Conservation (phyloP, 2,888 invertebrate species). For the Mallateleia sp. region DNA sequence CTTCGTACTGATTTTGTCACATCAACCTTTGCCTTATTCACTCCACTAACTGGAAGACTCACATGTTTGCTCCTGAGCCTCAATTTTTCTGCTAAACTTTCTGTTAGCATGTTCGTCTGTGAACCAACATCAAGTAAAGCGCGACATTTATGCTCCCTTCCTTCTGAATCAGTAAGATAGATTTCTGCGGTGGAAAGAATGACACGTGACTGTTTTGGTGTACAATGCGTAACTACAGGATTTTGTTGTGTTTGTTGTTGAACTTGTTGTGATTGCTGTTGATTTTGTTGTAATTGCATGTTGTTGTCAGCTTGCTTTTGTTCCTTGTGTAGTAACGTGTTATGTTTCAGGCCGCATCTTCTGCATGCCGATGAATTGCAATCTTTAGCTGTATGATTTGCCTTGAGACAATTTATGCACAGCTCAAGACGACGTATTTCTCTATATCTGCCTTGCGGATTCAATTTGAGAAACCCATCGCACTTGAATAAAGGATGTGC, state of each 20-base stretch:
- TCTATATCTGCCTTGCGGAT: background rate
- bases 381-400: background rate
- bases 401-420: slow-evolving; percentile 29
- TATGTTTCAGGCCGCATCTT: background rate
- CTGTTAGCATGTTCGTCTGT: slow-evolving; percentile 22
- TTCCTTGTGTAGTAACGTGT: background rate
- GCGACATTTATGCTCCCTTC: slow-evolving; percentile 32
- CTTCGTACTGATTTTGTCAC: background rate
- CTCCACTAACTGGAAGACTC: background rate
- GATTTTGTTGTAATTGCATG: background rate
- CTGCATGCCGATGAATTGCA: slow-evolving; percentile 13
- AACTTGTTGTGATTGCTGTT: background rate
- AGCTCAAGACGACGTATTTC: background rate
- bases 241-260: background rate
- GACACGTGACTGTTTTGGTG: background rate
- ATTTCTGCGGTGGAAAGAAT: slow-evolving; percentile 32
- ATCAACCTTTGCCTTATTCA: background rate
- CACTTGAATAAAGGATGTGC: slow-evolving; percentile 1
- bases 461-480: background rate
- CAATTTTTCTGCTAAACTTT: background rate
- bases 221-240: slow-evolving; percentile 10
- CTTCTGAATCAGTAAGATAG: slow-evolving; percentile 22
- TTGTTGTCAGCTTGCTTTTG: background rate
- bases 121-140: slow-evolving; percentile 28
- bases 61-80: background rate